A percentile compares a stretch with the other conserved stretches of the same genome.
Conservation (phyloP, 1,140 invertebrate genomes). For the Drosophila truncata region DNA sequence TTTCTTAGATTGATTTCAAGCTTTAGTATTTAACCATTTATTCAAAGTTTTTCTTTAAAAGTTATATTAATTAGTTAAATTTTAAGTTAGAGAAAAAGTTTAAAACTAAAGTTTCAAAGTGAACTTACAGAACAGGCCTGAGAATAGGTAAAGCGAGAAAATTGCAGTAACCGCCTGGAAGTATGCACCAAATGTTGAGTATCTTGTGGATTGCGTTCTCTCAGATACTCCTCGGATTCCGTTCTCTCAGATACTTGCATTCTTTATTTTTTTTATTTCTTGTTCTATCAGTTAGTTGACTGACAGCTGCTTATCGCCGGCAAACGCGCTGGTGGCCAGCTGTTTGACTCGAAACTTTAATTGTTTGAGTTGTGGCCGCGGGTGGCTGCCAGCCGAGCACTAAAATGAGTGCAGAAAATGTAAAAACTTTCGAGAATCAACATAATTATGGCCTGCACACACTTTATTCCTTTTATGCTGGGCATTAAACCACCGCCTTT, state of each 20-base stretch:
- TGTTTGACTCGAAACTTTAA: conserved; percentile 44
- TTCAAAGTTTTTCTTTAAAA: background rate
- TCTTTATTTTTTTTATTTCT: background rate
- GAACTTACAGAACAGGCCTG: conserved; percentile 15
- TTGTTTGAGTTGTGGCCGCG: conserved; percentile 32
- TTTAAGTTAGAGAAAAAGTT: background rate
- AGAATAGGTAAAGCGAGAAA: background rate
- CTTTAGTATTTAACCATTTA: background rate
- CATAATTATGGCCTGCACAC: conserved; percentile 33
- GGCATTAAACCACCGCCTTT: conserved; percentile 22
- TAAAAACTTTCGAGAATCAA: conserved; percentile 40
- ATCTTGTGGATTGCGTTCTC: conserved; percentile 1
- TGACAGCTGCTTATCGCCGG: conserved; percentile 44
- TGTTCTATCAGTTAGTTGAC: conserved; percentile 11
- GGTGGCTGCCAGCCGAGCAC: conserved; percentile 3
- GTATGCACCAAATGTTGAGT: conserved; percentile 31
- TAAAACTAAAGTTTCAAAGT: background rate
- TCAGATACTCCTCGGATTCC: background rate
- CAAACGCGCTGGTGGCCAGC: conserved; percentile 9
- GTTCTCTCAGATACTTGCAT: background rate
- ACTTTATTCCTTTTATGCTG: conserved; percentile 10
- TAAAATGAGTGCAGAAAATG: conserved; percentile 5
- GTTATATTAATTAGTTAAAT: background rate
- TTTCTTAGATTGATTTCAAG: background rate
- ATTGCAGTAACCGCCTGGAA: conserved; percentile 19